Base-by-base conservation (phyloP, 2,113 vertebrate genomes). In the Martes martes region DNA sequence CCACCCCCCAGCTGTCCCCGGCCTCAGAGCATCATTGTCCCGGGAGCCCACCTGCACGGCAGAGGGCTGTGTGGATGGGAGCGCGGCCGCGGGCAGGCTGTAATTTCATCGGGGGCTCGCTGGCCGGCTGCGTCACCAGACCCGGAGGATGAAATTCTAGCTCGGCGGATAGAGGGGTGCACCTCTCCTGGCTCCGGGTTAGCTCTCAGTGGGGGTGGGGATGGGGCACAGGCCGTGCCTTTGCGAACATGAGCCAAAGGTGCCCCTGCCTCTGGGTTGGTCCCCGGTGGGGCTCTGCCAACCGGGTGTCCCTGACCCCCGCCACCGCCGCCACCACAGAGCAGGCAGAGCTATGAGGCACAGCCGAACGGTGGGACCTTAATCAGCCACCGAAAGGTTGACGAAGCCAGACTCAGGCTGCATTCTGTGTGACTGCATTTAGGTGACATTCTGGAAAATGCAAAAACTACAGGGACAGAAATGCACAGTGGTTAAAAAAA, bases 81-180 rank as follows among this genome's bases (percentile, higher is more conserved):
- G 83, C 73, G 95, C 21, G 1, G 96, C 26, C 0, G 11, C 47
- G 7, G n/a, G 69, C 85, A 96, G 98, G 95, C 98, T 98, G 98
- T 96, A 98, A 98, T 98, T 98, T 97, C 98, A 98, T 97, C 97
- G 0, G 16, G 61, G 80, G 74, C 90, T 96, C 33, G 0, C 55
- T 0, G 47, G 80, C 42, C 19, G 14, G 23, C 61, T 61, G 76
- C 96, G 97, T 98, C 94, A 98, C 95, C 96, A 95, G 91, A 97
- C 83, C 73, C 95, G 0, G 78, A n/a, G 93, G 98, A 96, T 98
- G 98, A 98, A 98, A 98, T 98, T 98, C 97, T 91, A 98, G 97
- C 97, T 97, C 90, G 57, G 84, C 6, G 52, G 89, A 85, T 90
- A 26, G 94, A 93, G 81, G 78, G 8, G 78, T 23, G 84, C 61